Conservation (phyloP, 2,888 invertebrate genomes). For the Thalpophila matura region DNA sequence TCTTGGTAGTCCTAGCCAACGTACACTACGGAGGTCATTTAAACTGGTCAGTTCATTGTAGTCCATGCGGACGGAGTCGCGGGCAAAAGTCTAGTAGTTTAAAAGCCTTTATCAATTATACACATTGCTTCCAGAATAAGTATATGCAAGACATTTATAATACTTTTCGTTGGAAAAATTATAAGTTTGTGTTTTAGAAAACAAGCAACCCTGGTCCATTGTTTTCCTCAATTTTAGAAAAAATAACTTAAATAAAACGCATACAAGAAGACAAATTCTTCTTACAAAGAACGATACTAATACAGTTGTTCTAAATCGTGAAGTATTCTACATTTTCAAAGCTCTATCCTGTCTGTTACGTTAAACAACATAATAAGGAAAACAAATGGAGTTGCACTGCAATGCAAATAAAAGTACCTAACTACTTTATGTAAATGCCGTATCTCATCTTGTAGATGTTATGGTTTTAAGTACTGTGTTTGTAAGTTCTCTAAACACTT, state of each 20-base stretch:
- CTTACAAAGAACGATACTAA: slow-evolving; percentile 1
- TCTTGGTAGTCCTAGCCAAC: too few species aligned
- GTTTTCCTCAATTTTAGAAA: background rate
- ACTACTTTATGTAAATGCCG: slow-evolving; percentile 15
- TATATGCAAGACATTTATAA: too few species aligned
- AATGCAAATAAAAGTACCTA: slow-evolving; percentile 18
- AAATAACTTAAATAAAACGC: background rate
- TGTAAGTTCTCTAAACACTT: background rate
- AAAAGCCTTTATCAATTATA: too few species aligned
- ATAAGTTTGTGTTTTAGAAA: too few species aligned
- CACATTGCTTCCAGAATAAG: too few species aligned
- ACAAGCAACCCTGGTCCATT: too few species aligned
- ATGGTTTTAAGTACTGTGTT: background rate
- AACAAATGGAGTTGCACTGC: slow-evolving; percentile 31
- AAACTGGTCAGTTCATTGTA: too few species aligned
- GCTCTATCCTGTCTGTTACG: slow-evolving; percentile 14
- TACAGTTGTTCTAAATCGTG: slow-evolving; percentile 2
- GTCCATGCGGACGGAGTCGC: too few species aligned
- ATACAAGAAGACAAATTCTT: background rate
- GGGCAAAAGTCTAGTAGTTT: too few species aligned
- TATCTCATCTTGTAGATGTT: slow-evolving; percentile 5
- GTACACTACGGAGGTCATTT: too few species aligned
- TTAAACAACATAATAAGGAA: slow-evolving; percentile 5
- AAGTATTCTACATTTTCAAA: slow-evolving; percentile 29
- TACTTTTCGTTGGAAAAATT: too few species aligned